Base-by-base conservation (phyloP, 2,888 invertebrate species). In the Bugulina stolonifera region DNA sequence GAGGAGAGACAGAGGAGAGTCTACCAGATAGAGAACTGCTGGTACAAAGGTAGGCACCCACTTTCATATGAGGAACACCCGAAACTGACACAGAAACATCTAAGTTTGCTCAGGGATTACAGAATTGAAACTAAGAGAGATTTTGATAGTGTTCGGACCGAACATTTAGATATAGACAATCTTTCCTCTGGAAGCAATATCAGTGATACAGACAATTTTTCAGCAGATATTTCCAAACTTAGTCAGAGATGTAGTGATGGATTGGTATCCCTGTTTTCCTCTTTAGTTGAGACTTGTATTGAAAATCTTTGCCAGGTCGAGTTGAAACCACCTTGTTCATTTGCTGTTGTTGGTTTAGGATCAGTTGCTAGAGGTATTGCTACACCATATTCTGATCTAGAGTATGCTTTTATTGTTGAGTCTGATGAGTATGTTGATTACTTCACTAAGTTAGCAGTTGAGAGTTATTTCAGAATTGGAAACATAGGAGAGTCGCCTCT, bases 391-490 rank as follows among this genome's bases (percentile, higher is more conserved):
- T 43, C 43, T 43, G 43, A 43, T 18, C 18, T 43, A 43, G 43
- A 43, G 43, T 43, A 43, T 43, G 43, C 43, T 43, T 43, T 43
- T 43, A 18, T 43, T 18, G 43, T 43, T 43, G 43, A 43, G 43
- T 23, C 55, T 18, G 25, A 55, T 5, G 3, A 5, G 3, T 23
- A 55, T 55, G 5, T 18, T 18, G 22, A 18, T 5, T 23, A 55
- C 23, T 55, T 18, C 23, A 23, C 55, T 25, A 25, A 23, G 23
- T 23, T 18, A 25, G 55, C 55, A 18, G 25, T 55, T 18, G 55
- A 55, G 3, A 55, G 55, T 23, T 55, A 55, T 23, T 55, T 55
- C 23, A 55, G 55, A 55, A 55, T 55, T 25, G 55, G 55, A 18
- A 55, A 55, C 23, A 55, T 23, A 23, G 25, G 25, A 55, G 25